Evolutionary conservation across 2,888 invertebrate species (phyloP).

Genomic region (Gisinianus flammeolus): DNA sequence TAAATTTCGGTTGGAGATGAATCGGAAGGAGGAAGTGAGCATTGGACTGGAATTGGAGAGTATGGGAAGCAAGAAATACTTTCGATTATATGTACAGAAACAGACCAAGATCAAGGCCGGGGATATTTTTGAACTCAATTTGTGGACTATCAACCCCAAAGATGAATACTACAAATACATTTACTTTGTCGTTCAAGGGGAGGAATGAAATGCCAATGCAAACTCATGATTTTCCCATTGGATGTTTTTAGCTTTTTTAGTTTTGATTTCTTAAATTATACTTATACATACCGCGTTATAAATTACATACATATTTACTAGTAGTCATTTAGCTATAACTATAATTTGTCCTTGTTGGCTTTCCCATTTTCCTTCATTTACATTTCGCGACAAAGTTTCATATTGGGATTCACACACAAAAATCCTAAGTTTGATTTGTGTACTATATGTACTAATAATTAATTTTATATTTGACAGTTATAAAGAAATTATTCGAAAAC

Average conservation of each 20-base stretch:
- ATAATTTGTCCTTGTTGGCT: too few relatives aligned
- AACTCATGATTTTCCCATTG: background rate
- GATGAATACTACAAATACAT: slow-evolving; percentile 25
- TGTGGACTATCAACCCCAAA: slow-evolving; percentile 32
- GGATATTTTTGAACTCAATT: slow-evolving; percentile 29
- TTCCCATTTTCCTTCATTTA: too few relatives aligned
- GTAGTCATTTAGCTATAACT: too few relatives aligned
- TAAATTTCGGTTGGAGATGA: slow-evolving; percentile 33
- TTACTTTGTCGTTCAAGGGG: slow-evolving; percentile 24
- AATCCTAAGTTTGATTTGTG: too few relatives aligned
- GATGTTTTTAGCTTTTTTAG: background rate
- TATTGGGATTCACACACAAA: too few relatives aligned
- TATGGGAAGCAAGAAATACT: slow-evolving; percentile 21
- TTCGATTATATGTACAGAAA: slow-evolving; percentile 31
- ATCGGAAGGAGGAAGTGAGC: slow-evolving; percentile 18
- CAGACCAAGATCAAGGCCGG: background rate
- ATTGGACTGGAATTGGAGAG: slow-evolving; percentile 25
- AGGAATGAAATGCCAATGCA: background rate
- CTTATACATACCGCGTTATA: too few relatives aligned
- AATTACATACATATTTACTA: too few relatives aligned
- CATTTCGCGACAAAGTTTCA: too few relatives aligned
- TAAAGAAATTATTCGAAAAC: too few relatives aligned
- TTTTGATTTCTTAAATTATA: too few relatives aligned
- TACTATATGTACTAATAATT: too few relatives aligned
- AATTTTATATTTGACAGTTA: too few relatives aligned